Percentiles rank a stretch among this genome's conserved stretches.
These are phyloP conservation scores for Holcopasites calliopsidis DNA, from an alignment of 1,140 invertebrate species.

Conservation along the genomic window DNA sequence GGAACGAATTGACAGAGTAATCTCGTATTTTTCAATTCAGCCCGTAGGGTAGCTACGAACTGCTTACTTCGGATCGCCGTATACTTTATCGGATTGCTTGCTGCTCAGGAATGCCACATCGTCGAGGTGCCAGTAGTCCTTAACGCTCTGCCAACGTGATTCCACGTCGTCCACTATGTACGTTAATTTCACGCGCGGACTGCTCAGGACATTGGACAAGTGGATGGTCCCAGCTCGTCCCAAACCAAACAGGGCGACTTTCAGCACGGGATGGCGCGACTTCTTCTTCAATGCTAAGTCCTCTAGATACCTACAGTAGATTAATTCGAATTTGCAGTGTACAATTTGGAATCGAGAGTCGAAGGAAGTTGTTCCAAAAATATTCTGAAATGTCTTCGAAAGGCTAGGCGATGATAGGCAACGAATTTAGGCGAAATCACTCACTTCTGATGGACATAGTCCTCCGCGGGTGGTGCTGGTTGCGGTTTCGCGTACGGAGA, in stretches of 20 bases:
- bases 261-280: constrained; percentile 39
- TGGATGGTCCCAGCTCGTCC: constrained; percentile 84
- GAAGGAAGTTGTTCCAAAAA: not conserved
- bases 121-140: constrained; percentile 79
- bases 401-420: too few relatives aligned
- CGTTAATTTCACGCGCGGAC: constrained; percentile 80
- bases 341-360: too few relatives aligned
- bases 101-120: constrained; percentile 79
- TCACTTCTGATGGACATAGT: constrained; percentile 71
- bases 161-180: constrained; percentile 83
- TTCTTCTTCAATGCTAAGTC: constrained; percentile 49
- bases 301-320: constrained; percentile 61
- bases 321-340: too few relatives aligned
- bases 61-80: constrained; percentile 81
- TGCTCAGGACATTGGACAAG: constrained; percentile 80
- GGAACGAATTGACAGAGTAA: constrained; percentile 50
- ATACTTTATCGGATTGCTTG: constrained; percentile 79
- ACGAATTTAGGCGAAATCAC: too few relatives aligned
- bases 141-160: constrained; percentile 77
- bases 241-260: constrained; percentile 82
- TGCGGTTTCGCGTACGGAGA: constrained; percentile 58
- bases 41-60: not conserved
- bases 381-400: too few relatives aligned
- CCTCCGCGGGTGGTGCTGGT: constrained; percentile 52
- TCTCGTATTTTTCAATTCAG: constrained; percentile 9